Evolutionary conservation across 2,888 invertebrate species (phyloP).

Genomic region (Eustalomyia histrio): DNA sequence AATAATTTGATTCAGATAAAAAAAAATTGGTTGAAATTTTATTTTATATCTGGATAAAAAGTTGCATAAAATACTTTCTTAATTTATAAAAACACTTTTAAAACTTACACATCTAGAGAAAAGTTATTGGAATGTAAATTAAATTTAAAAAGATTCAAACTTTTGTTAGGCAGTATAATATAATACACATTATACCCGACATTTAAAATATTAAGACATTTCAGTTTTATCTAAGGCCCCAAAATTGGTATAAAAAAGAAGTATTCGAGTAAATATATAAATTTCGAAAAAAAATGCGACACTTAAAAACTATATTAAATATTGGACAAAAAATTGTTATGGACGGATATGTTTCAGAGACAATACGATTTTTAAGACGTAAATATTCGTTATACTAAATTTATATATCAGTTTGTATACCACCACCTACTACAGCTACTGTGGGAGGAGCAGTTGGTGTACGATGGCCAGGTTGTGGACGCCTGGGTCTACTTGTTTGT

Average conservation of each 20-base stretch:
- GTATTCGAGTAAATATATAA: conserved; percentile 23
- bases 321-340: conserved; percentile 34
- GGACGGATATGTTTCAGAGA: conserved; percentile 64
- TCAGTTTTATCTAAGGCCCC: conserved; percentile 7
- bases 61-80: conserved; percentile 27
- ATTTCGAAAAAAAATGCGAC: conserved; percentile 19
- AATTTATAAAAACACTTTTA: conserved; percentile 4
- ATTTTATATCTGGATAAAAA: too few species aligned
- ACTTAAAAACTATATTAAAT: conserved; percentile 33
- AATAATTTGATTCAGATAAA: too few species aligned
- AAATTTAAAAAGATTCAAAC: neutral
- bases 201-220: conserved; percentile 5
- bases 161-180: neutral
- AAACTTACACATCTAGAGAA: neutral
- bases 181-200: too few species aligned
- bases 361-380: conserved; percentile 43
- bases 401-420: conserved; percentile 88
- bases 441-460: conserved; percentile 67
- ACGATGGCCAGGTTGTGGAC: conserved; percentile 72
- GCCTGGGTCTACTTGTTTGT: conserved; percentile 74
- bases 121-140: conserved; percentile 34
- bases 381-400: neutral
- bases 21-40: too few species aligned
- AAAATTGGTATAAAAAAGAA: conserved; percentile 18
- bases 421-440: conserved; percentile 75